phyloP scores from a whole-genome alignment of 2,888 invertebrate species.

The Axea sp. region DNA sequence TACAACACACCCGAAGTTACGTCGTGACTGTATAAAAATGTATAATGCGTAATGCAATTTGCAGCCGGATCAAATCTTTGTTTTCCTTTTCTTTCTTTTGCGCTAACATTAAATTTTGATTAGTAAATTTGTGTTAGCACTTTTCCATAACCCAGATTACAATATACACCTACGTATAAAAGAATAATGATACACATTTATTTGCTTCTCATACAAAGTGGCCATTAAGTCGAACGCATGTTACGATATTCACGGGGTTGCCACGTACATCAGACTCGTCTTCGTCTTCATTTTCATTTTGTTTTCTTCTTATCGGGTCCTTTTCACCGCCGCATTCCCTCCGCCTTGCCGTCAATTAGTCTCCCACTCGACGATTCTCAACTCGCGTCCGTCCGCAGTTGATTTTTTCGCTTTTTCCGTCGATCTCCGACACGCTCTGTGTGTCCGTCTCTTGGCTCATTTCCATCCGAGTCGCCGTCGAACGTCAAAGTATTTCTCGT shows the following conservation, averaged over 20 bases:
- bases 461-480: constrained; percentile 22
- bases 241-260: constrained; percentile 67
- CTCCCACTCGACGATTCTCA: constrained; percentile 65
- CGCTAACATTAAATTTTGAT: too few relatives aligned
- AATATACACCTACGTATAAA: constrained; percentile 6
- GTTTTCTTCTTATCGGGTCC: constrained; percentile 50
- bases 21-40: too few relatives aligned
- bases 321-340: constrained; percentile 59
- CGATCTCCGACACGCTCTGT: constrained; percentile 30
- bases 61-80: too few relatives aligned
- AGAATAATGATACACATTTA: constrained; percentile 47
- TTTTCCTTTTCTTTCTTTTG: too few relatives aligned
- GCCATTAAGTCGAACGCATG: constrained; percentile 71
- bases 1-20: too few relatives aligned
- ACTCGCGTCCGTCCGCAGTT: constrained; percentile 15
- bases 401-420: constrained; percentile 13
- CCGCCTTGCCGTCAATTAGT: constrained; percentile 73
- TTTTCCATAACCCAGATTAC: constrained; percentile 1
- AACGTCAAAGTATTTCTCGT: constrained; percentile 41
- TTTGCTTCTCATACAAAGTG: constrained; percentile 50
- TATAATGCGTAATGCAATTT: too few relatives aligned
- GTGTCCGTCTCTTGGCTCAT: constrained; percentile 28
- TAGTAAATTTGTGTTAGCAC: too few relatives aligned
- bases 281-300: constrained; percentile 57
- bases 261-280: constrained; percentile 63